Evolutionary conservation across 92 coral and sea anemone genomes (phyloP).

Genomic region (Porites divaricata): DNA sequence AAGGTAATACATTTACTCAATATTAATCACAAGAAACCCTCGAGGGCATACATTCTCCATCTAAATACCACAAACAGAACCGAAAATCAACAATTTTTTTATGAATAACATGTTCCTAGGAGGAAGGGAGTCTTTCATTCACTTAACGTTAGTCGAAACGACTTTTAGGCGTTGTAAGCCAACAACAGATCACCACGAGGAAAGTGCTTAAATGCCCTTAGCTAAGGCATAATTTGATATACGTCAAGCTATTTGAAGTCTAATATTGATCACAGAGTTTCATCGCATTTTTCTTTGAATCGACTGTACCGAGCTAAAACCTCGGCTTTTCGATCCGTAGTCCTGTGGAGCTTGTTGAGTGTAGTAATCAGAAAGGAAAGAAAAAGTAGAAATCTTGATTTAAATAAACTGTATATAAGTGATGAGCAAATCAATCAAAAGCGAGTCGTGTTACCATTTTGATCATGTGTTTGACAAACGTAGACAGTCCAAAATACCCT

Average conservation of each 20-base stretch:
- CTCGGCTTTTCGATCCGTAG: neutral
- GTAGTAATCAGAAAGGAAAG: neutral
- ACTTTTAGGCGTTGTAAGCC: neutral
- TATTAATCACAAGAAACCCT: neutral
- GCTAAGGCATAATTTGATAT: too few species aligned
- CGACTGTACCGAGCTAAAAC: neutral
- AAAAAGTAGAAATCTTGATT: neutral
- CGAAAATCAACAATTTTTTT: neutral
- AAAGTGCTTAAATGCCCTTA: neutral
- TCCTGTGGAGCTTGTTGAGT: neutral
- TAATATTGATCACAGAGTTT: constrained; percentile 7
- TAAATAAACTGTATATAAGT: neutral
- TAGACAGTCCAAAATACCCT: neutral
- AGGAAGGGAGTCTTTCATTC: neutral
- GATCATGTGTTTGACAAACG: neutral
- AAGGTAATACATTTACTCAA: neutral
- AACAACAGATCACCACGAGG: neutral
- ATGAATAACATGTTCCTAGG: neutral
- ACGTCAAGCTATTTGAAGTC: constrained; percentile 2
- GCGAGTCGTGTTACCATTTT: constrained; percentile 1
- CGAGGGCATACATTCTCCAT: constrained; percentile 8
- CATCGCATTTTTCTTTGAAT: neutral
- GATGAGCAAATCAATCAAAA: neutral
- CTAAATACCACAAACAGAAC: neutral
- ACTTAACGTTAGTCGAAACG: neutral